Base-by-base conservation (phyloP, 1,140 invertebrate species). In the Thrips palmi region DNA sequence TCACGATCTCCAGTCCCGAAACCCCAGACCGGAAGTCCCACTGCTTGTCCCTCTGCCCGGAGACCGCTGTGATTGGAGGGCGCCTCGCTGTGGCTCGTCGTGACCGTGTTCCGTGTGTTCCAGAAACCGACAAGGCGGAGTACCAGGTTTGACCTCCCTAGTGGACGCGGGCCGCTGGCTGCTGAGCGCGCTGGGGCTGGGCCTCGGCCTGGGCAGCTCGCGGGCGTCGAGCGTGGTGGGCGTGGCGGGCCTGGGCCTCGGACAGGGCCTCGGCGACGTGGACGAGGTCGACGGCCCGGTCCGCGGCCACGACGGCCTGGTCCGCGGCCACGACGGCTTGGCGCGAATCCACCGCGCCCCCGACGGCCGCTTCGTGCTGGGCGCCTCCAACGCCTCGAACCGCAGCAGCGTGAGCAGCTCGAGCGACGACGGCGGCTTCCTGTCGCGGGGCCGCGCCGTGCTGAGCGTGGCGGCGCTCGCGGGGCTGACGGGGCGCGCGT, bases 111-210 rank as follows among this genome's bases (percentile, higher is more conserved):
- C n/a, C n/a, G n/a, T 46, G 36, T 45, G 39, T 33, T 48, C 51
- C 64, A 85, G 82, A 82, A 71, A 76, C 80, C 77, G 80, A 75
- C 73, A 81, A 79, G 72, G 80, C 80, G 67, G 82, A 85, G 74
- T 85, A 85, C 78, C 82, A 81, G 77, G 81, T 84, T 62, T 85
- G 71, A n/a, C n/a, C n/a, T n/a, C n/a, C n/a, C n/a, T n/a, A n/a
- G n/a, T n/a, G n/a, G 47, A 68, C 56, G 2, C 62, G 54, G 41
- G 59, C 55, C 43, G 62, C 63, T 28, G 23, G 15, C 3, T 39
- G 42, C 35, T 45, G 27, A 47, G 21, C 19, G 34, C 30, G 34
- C 17, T 47, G 27, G 34, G 45, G 30, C 34, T 39, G 31, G 37
- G 37, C 21, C 29, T 44, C 14, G 22, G n/a, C 29, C 40, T 3